Conservation (phyloP, 2,888 invertebrate species). For the Spodoptera picta region DNA sequence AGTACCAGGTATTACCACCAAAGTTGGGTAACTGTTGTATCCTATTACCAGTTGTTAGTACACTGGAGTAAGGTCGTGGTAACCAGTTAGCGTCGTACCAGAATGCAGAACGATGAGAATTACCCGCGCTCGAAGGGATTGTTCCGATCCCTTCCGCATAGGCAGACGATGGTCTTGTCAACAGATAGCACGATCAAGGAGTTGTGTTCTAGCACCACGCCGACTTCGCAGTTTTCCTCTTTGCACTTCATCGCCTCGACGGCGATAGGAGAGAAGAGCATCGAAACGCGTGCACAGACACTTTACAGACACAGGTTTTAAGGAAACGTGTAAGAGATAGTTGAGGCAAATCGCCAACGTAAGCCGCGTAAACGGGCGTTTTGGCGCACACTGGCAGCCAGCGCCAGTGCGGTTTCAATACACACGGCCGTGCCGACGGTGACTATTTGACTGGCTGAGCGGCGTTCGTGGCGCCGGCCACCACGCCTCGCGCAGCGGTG, state of each 20-base stretch:
- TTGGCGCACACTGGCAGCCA: constrained; percentile 83
- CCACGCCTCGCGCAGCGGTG: constrained; percentile 84
- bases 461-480: constrained; percentile 73
- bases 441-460: constrained; percentile 84
- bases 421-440: constrained; percentile 81
- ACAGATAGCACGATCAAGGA: constrained; percentile 86
- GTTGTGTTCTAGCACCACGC: constrained; percentile 86
- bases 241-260: constrained; percentile 89
- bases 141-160: constrained; percentile 84
- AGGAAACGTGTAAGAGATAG: constrained; percentile 56
- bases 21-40: constrained; percentile 47
- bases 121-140: constrained; percentile 88
- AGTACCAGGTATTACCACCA: constrained; percentile 34
- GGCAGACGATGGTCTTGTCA: constrained; percentile 87
- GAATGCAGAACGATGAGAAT: constrained; percentile 71
- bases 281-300: constrained; percentile 82
- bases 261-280: constrained; percentile 88
- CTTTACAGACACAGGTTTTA: constrained; percentile 69
- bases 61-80: constrained; percentile 59
- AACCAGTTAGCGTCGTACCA: constrained; percentile 67
- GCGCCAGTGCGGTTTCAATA: constrained; percentile 77
- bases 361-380: constrained; percentile 76
- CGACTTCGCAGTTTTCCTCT: constrained; percentile 88
- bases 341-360: constrained; percentile 72
- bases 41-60: constrained; percentile 55